Base-by-base conservation (phyloP, 2,888 invertebrate genomes). In the Tenthredo scrophulariae region DNA sequence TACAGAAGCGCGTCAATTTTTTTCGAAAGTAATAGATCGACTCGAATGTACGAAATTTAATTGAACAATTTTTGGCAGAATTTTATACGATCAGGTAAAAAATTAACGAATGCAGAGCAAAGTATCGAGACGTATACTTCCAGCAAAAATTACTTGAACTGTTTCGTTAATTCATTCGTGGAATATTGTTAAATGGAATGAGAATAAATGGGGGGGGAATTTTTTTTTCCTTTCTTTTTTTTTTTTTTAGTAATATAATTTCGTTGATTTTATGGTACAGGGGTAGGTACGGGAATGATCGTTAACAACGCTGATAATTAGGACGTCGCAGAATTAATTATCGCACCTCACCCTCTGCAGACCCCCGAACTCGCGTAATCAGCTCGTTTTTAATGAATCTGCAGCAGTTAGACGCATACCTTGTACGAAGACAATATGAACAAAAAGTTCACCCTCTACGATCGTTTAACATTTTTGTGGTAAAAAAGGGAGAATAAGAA, bases 291-390 rank as follows among this genome's bases (percentile, higher is more conserved):
- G 5, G 37, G 15, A 80, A 80, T 58, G 10, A 40, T 80, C 80
- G 80, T 80, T 80, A 80, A 62, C 62, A 50, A 80, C 62, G 80
- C 58, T 62, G 80, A 80, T 80, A 40, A 80, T 80, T 80, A 62
- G 22, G 62, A 80, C 58, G 50, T 58, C n/a, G 40, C 40, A 58
- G 62, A 80, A 80, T 80, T 62, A 80, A 80, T 80, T 80, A 80
- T 58, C 80, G 40, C 62, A 22, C 58, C 50, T 10, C 29, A 37
- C 62, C 40, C 29, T 80, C 22, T 22, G 10, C 37, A 3, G 46
- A 62, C 22, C 13, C 62, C 29, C 37, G 9, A 26, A 58, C 62
- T 80, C 80, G 58, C 22, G n/a, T 62, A 80, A 80, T 80, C 80
- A 80, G 80, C 80, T 80, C 58, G 62, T 10, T 80, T 50, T 50